Evolutionary conservation across 2,888 invertebrate genomes (phyloP).

Genomic region (Pteria penguin): DNA sequence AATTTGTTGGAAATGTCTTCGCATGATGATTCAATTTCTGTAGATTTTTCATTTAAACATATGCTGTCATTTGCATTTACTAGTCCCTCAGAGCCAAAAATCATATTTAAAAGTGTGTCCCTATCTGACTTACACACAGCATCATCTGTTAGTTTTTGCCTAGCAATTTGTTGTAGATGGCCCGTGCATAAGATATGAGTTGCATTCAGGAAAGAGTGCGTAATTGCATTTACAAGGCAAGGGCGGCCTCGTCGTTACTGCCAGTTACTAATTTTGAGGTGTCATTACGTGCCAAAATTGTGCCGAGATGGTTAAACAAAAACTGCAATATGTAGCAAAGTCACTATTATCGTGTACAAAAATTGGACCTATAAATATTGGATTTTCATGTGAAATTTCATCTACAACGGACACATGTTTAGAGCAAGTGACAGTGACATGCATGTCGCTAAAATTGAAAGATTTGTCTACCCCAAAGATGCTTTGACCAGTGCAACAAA

Average conservation of each 20-base stretch:
- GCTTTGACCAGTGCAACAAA: neutral
- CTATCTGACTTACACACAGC: neutral
- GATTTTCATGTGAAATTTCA: neutral
- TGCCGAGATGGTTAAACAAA: neutral
- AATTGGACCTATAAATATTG: neutral
- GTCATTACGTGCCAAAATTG: neutral
- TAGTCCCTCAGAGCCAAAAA: neutral
- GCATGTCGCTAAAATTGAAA: slow-evolving; percentile 2
- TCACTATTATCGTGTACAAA: neutral
- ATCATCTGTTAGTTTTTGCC: slow-evolving; percentile 11
- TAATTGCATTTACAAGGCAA: neutral
- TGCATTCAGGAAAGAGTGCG: neutral
- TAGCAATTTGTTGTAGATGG: neutral
- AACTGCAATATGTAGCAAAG: neutral
- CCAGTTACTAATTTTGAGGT: neutral
- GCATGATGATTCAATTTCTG: neutral
- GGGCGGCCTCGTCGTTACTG: neutral
- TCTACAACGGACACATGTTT: neutral
- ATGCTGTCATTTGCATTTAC: no score
- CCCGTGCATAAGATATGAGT: neutral
- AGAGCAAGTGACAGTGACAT: slow-evolving; percentile 4
- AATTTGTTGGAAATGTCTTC: slow-evolving; percentile 4
- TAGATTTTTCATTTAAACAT: neutral
- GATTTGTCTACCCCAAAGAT: neutral
- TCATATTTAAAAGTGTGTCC: neutral